phyloP scores from a whole-genome alignment of 1,140 invertebrate species.

The Bombus confusus region DNA sequence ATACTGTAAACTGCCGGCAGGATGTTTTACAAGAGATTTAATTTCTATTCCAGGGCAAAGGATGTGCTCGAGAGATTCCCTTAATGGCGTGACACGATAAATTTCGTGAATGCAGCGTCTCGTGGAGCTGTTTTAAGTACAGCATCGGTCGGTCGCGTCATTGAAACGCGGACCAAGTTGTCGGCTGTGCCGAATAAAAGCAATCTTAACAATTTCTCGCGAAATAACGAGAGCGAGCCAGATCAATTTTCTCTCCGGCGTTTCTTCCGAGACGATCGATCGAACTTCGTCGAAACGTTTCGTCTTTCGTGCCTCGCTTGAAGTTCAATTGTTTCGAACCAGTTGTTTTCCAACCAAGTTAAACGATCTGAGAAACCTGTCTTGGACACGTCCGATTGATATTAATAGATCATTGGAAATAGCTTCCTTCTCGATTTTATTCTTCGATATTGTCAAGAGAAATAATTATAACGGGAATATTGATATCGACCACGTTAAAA shows the following conservation, averaged over 20 bases:
- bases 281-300: background rate
- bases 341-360: background rate
- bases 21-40: slow-evolving; percentile 40
- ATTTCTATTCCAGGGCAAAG: slow-evolving; percentile 1
- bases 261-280: background rate
- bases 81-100: slow-evolving; percentile 31
- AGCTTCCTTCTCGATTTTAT: background rate
- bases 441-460: background rate
- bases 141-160: background rate
- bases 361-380: background rate
- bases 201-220: slow-evolving; percentile 29
- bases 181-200: slow-evolving; percentile 5
- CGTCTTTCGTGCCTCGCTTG: background rate
- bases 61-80: background rate
- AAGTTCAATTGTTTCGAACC: background rate
- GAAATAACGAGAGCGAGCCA: background rate
- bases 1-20: slow-evolving; percentile 13
- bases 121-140: slow-evolving; percentile 6
- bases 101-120: slow-evolving; percentile 8
- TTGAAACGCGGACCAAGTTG: slow-evolving; percentile 11
- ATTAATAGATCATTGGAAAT: background rate
- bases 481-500: no score
- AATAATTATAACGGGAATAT: no score
- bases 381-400: background rate
- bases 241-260: slow-evolving; percentile 19